Evolutionary conservation across 2,113 vertebrate genomes (phyloP), one percentile per base, ranked within the genome.

Genomic region (Panurus biarmicus): DNA sequence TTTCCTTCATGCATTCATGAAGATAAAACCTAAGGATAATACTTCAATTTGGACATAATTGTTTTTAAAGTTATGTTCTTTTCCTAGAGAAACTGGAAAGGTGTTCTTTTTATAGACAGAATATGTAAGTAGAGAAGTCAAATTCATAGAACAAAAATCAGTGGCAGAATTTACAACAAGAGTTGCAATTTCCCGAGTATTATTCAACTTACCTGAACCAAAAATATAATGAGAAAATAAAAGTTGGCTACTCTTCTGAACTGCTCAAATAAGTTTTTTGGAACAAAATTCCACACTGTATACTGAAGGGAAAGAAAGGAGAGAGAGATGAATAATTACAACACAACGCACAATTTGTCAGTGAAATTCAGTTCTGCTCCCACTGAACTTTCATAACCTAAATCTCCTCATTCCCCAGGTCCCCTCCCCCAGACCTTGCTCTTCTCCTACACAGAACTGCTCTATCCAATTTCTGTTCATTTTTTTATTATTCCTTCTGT

Each of bases 181-280:
- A 69, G 82, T 20, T 36, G 31, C 17, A 18, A 45, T 79, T 61
- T 69, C 35, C 6, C 36, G 9, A 82, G 28, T 82, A 74, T 73
- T 73, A 74, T 35, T 57, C 38, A 94, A 93, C 98, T 98, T 98
- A 99, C 99, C 99, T 99, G 99, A 95, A 99, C 99, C 90, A 99
- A 99, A 98, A 99, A 99, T 97, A 99, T 99, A 85, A 99, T 99
- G 96, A 99, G 99, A 97, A 99, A 99, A 96, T 99, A 99, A 97
- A 99, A 99, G 97, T 99, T 99, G 97, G 99, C 99, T 97, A 99
- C 98, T 97, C 99, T 99, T 98, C 99, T 98, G 98, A 99, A 99
- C 95, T 99, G 99, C 93, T 99, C 99, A 96, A 99, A 99, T 96
- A 99, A 97, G 98, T 99, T 99, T 98, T 99, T 99, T 35, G 99